A percentile compares a stretch with the other conserved stretches of the same genome.
phyloP scores from a whole-genome alignment of 2,797 vertebrate genomes.

The Pterois miles region DNA sequence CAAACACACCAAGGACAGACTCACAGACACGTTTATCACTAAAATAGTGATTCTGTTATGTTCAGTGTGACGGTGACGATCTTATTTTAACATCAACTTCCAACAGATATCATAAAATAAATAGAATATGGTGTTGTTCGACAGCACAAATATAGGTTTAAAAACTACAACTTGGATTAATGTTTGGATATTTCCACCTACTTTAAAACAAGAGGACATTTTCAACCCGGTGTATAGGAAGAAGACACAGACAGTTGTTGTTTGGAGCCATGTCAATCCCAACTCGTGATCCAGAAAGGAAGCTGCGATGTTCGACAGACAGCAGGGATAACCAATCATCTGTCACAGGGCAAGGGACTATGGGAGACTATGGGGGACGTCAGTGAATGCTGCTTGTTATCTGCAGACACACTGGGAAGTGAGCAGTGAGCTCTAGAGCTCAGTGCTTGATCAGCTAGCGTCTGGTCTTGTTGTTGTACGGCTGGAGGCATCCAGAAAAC shows the following conservation, averaged over 20 bases:
- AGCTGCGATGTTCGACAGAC: constrained; percentile 58
- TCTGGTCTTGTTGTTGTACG: constrained; percentile 46
- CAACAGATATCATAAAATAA: not conserved
- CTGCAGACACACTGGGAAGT: constrained; percentile 70
- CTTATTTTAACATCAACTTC: not conserved
- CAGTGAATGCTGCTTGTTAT: constrained; percentile 45
- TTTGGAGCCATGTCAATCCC: constrained; percentile 2
- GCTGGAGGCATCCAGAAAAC: constrained; percentile 52
- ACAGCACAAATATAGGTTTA: not conserved
- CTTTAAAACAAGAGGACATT: not conserved
- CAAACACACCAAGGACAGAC: not conserved
- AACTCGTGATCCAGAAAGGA: constrained; percentile 78
- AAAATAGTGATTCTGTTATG: not conserved
- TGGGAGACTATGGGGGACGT: constrained; percentile 19
- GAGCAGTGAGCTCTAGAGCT: constrained; percentile 38
- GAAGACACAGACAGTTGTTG: not conserved
- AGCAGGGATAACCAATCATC: constrained; percentile 58
- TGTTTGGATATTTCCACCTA: not conserved
- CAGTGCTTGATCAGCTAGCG: constrained; percentile 47
- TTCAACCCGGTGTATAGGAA: not conserved
- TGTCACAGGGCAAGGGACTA: constrained; percentile 25
- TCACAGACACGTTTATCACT: not conserved
- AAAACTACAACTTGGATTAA: not conserved
- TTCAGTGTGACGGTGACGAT: not conserved
- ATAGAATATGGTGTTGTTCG: not conserved